Conservation (phyloP, 2,888 invertebrate species). For the Nemurella pictetii region DNA sequence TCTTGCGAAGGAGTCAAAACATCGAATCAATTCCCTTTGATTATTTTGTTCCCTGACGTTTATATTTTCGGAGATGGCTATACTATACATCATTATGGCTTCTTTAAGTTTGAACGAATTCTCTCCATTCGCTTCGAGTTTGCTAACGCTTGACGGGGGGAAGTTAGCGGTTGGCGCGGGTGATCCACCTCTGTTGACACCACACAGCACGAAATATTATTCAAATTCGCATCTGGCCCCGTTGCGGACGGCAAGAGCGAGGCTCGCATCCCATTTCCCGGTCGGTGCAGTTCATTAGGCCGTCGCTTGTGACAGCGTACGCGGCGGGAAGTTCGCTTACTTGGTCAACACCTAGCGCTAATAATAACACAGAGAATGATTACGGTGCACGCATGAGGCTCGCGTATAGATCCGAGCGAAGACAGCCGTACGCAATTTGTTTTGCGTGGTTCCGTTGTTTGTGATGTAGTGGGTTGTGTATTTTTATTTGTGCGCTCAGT, state of each 20-base stretch:
- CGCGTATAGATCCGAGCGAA: background rate
- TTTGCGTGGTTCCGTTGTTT: too few species aligned
- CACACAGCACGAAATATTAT: background rate
- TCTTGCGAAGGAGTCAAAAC: background rate
- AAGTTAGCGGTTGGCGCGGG: background rate
- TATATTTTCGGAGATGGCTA: background rate
- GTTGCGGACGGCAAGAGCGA: background rate
- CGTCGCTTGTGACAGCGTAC: background rate
- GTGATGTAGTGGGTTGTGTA: too few species aligned
- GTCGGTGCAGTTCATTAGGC: background rate
- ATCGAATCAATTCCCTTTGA: background rate
- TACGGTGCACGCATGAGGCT: background rate
- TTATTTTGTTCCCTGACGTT: background rate
- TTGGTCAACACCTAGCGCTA: background rate
- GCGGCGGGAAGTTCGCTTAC: background rate
- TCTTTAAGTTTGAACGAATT: background rate
- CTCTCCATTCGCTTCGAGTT: background rate
- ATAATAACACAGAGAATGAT: background rate
- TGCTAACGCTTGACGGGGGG: background rate
- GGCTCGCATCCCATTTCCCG: background rate
- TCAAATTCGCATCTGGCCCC: background rate
- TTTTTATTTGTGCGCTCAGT: background rate
- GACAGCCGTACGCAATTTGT: background rate
- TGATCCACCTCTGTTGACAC: background rate
- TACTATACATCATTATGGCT: background rate